Conservation (phyloP, 1,140 invertebrate genomes). For the Bathynomus jamesi region DNA sequence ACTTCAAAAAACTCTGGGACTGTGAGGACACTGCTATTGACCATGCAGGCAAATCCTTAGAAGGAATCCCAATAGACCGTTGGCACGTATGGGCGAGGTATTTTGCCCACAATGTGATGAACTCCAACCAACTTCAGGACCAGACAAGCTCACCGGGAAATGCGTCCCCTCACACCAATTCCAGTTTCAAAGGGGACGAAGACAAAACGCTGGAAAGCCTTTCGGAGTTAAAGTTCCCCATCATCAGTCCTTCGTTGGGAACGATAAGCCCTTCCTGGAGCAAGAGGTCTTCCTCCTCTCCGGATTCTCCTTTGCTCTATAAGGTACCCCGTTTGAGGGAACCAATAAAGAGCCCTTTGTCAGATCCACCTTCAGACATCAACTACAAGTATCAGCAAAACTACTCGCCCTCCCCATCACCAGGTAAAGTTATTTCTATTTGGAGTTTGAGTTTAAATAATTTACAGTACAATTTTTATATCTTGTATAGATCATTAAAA, state of each 20-base stretch:
- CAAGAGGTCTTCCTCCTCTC: neutral
- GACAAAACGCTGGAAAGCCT: neutral
- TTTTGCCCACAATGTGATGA: neutral
- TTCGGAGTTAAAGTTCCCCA: neutral
- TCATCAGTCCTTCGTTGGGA: neutral
- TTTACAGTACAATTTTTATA: no score
- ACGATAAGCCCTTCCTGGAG: neutral
- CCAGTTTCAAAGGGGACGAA: neutral
- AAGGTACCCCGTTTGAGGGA: neutral
- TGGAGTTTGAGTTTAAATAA: no score
- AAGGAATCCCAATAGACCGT: neutral
- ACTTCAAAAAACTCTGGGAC: neutral
- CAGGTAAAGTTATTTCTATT: no score
- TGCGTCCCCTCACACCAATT: neutral
- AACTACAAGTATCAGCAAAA: neutral
- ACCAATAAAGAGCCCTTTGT: neutral
- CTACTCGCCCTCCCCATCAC: neutral
- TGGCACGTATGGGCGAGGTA: neutral
- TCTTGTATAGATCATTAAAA: no score
- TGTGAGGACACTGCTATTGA: neutral
- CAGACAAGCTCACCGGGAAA: neutral
- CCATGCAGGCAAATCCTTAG: neutral
- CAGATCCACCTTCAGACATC: neutral
- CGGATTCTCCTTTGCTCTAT: neutral
- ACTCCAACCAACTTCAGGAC: neutral